phyloP scores from a whole-genome alignment of 2,797 vertebrate genomes.

The Leptoclinus maculatus region DNA sequence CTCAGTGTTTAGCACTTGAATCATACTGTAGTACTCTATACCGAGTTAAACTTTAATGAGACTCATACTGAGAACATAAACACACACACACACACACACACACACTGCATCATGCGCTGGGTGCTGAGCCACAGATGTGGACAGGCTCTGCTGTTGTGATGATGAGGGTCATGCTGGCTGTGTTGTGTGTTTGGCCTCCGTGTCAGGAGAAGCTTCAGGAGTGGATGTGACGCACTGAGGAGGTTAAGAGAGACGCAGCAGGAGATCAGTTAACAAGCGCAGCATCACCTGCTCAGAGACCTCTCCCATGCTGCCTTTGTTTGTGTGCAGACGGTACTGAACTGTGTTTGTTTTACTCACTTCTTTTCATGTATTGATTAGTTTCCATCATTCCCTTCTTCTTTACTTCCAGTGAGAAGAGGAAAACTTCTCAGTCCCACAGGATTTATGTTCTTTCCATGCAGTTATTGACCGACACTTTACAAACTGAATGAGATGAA shows the following conservation, averaged over 20 bases:
- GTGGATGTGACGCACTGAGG: slow-evolving; percentile 2
- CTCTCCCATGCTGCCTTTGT: too few species aligned
- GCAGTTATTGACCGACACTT: too few species aligned
- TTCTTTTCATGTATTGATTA: background rate
- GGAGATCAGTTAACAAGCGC: background rate
- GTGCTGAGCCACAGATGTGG: background rate
- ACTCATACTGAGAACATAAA: slow-evolving; percentile 17
- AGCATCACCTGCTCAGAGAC: slow-evolving; percentile 6
- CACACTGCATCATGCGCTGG: background rate
- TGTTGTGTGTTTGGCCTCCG: slow-evolving; percentile 13
- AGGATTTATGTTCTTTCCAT: too few species aligned
- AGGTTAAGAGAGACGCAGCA: slow-evolving; percentile 19
- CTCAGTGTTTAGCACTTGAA: slow-evolving; percentile 25
- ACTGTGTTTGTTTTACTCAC: background rate
- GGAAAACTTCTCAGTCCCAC: too few species aligned
- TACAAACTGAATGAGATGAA: too few species aligned
- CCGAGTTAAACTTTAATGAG: slow-evolving; percentile 46
- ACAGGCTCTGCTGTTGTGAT: slow-evolving; percentile 10
- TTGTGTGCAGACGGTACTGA: too few species aligned
- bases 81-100: background rate
- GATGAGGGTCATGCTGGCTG: slow-evolving; percentile 26
- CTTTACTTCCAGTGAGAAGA: too few species aligned
- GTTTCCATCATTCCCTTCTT: background rate
- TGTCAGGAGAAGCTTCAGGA: slow-evolving; percentile 28
- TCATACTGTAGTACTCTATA: slow-evolving; percentile 14